Percentiles rank a stretch among this genome's conserved stretches.
Conservation (phyloP, 2,888 invertebrate species). For the Germaria angustata region DNA sequence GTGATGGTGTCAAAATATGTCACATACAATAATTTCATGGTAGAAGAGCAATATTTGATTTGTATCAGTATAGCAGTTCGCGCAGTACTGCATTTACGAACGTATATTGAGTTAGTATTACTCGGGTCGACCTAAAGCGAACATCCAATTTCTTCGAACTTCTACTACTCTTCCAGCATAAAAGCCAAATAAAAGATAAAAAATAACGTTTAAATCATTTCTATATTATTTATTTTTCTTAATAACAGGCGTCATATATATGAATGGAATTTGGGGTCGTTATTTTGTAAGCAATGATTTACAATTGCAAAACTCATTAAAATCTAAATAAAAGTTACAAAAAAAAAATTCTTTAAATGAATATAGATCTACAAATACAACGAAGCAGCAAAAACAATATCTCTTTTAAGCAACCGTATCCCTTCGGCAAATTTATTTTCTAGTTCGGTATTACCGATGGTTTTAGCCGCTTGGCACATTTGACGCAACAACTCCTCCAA, state of each 20-base stretch:
- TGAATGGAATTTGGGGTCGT: background rate
- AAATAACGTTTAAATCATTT: background rate
- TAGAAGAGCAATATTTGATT: too few relatives aligned
- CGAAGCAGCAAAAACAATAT: constrained; percentile 99
- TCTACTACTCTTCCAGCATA: too few relatives aligned
- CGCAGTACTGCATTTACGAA: too few relatives aligned
- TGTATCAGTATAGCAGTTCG: too few relatives aligned
- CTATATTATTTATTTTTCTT: background rate
- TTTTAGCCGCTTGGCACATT: constrained; percentile 96
- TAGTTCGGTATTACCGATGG: constrained; percentile 96
- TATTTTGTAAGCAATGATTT: too few relatives aligned
- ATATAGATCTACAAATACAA: constrained; percentile 86
- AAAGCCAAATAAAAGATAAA: too few relatives aligned
- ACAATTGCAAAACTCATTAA: constrained; percentile 21
- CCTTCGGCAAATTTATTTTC: constrained; percentile 97
- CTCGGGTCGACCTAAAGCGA: too few relatives aligned
- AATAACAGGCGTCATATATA: background rate
- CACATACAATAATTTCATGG: too few relatives aligned
- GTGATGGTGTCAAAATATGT: too few relatives aligned
- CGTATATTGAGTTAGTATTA: too few relatives aligned
- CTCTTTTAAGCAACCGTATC: constrained; percentile 94
- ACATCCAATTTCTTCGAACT: too few relatives aligned
- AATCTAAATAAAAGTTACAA: constrained; percentile 17
- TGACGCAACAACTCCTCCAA: constrained; percentile 97
- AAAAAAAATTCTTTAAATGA: constrained; percentile 3